phyloP scores from a whole-genome alignment of 35 echinoderm and acorn worm species.

The Amphiura filiformis region DNA sequence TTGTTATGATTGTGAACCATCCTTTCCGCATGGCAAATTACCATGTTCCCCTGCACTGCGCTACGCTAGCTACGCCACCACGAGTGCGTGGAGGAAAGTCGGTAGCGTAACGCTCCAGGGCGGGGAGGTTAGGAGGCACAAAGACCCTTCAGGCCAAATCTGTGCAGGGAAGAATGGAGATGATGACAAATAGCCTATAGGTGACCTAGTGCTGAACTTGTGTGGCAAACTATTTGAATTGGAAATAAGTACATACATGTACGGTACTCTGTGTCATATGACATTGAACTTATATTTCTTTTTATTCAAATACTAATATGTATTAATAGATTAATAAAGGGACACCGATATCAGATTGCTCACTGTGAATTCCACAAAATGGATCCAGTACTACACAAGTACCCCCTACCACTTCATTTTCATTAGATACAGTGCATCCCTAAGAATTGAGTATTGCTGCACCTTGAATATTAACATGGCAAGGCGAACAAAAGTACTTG shows the following conservation, averaged over 20 bases:
- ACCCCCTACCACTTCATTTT: no score
- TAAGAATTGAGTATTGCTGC: no score
- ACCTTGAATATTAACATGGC: no score
- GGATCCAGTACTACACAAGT: no score
- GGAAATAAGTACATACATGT: background rate
- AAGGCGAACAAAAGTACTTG: no score
- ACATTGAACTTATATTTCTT: no score
- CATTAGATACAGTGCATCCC: no score
- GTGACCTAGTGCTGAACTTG: background rate
- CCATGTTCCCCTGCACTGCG: background rate
- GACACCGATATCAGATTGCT: no score
- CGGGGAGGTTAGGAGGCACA: slow-evolving; percentile 4
- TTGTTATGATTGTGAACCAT: slow-evolving; percentile 7
- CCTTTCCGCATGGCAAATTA: background rate
- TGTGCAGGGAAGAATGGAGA: background rate
- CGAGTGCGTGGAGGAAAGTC: background rate
- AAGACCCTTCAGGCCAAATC: slow-evolving; percentile 1
- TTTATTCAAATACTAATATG: no score
- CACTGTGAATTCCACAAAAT: no score
- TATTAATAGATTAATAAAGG: no score
- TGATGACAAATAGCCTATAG: background rate
- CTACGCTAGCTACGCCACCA: background rate
- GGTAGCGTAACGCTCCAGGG: slow-evolving; percentile 3
- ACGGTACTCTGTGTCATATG: no score
- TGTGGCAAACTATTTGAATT: background rate